Evolutionary conservation across 2,888 invertebrate species (phyloP).

Genomic region (Cryptops parisi): DNA sequence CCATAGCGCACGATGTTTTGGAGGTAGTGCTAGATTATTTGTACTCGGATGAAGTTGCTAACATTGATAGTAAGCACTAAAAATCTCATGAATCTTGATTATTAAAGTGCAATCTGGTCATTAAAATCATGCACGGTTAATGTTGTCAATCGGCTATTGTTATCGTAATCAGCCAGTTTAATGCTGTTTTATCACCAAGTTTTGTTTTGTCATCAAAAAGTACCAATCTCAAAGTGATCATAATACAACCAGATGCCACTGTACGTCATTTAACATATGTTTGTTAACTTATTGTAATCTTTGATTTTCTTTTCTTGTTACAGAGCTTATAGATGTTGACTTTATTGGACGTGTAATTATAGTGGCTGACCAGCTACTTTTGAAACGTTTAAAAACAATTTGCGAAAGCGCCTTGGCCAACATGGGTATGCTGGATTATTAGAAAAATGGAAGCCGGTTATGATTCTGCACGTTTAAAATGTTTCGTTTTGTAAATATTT

Average conservation of each 20-base stretch:
- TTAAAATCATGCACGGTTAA: too few relatives aligned
- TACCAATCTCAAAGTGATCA: too few relatives aligned
- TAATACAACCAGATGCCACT: too few relatives aligned
- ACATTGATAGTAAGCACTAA: constrained; percentile 22
- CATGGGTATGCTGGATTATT: constrained; percentile 33
- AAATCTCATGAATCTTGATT: too few relatives aligned
- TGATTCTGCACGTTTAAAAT: not conserved
- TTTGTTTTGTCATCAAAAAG: too few relatives aligned
- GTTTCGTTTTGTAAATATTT: not conserved
- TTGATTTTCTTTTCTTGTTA: too few relatives aligned
- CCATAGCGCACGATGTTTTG: constrained; percentile 40
- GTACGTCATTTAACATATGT: too few relatives aligned
- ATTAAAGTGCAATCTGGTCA: too few relatives aligned
- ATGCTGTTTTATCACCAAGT: too few relatives aligned
- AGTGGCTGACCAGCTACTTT: constrained; percentile 64
- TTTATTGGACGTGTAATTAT: constrained; percentile 57
- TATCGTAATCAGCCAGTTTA: too few relatives aligned
- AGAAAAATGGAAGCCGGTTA: not conserved
- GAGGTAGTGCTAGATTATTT: constrained; percentile 56
- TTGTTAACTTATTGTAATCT: too few relatives aligned
- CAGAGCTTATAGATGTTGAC: constrained; percentile 44
- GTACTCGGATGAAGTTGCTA: constrained; percentile 52
- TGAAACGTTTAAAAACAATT: constrained; percentile 51
- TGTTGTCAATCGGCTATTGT: too few relatives aligned
- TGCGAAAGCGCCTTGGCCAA: constrained; percentile 51